Evolutionary conservation across 2,797 vertebrate genomes (phyloP).

Genomic region (Simalia tracyae): DNA sequence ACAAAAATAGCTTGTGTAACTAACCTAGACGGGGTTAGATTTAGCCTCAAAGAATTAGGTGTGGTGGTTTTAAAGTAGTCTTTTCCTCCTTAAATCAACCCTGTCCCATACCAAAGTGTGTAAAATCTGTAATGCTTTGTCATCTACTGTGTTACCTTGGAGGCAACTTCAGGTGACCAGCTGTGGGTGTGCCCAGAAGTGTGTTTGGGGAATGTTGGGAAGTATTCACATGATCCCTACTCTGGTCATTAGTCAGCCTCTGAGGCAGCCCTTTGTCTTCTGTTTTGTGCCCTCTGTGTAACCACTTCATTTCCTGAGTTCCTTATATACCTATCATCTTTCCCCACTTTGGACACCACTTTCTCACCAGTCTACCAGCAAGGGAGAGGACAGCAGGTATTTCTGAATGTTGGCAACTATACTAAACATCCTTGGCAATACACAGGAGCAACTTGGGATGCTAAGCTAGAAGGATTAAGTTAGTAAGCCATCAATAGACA

Average conservation of each 20-base stretch:
- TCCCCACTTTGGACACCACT: background rate
- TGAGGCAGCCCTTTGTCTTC: background rate
- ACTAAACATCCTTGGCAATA: background rate
- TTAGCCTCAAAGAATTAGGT: background rate
- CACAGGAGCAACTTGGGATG: background rate
- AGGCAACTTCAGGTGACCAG: background rate
- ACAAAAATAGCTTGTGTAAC: background rate
- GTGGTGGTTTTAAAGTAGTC: background rate
- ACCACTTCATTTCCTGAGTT: background rate
- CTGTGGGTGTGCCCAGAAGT: background rate
- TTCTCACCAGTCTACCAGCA: background rate
- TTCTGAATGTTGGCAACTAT: background rate
- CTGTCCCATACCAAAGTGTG: background rate
- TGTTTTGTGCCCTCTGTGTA: background rate
- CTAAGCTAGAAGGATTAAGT: background rate
- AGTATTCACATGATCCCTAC: background rate
- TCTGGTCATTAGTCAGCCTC: background rate
- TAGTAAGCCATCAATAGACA: background rate
- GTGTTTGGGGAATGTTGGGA: background rate
- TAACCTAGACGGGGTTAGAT: background rate
- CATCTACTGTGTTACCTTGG: background rate
- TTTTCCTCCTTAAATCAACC: background rate
- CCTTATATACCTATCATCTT: background rate
- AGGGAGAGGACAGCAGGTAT: background rate
- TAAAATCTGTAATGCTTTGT: background rate